Evolutionary conservation across 2,113 vertebrate genomes (phyloP).

Genomic region (Cathartes aura): DNA sequence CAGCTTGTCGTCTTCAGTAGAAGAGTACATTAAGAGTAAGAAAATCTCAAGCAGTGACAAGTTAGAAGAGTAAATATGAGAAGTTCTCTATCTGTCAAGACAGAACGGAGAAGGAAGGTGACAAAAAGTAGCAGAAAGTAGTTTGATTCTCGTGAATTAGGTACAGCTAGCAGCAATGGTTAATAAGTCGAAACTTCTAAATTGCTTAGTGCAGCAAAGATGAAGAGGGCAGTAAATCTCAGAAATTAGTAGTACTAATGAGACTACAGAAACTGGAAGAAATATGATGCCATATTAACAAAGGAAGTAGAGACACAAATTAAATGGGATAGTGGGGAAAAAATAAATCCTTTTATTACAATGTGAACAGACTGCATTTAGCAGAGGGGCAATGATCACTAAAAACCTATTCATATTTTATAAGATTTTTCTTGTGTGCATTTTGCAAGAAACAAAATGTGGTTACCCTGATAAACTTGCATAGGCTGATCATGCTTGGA

Average conservation of each 20-base stretch:
- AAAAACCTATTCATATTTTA: not conserved
- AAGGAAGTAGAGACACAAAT: not conserved
- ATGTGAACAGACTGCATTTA: not conserved
- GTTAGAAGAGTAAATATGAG: not conserved
- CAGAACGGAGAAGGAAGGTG: not conserved
- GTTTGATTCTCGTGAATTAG: not conserved
- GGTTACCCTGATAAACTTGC: not conserved
- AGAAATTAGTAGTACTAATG: not conserved
- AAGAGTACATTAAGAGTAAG: not conserved
- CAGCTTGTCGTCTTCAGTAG: not conserved
- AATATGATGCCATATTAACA: not conserved
- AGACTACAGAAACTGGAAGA: not conserved
- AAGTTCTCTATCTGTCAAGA: not conserved
- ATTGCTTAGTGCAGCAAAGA: not conserved
- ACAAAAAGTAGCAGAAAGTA: not conserved
- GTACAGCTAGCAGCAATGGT: not conserved
- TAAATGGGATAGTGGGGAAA: not conserved
- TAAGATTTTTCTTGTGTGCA: not conserved
- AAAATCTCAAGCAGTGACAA: conserved; percentile 19
- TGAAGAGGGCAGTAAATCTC: not conserved
- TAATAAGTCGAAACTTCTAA: not conserved
- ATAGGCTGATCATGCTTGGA: not conserved
- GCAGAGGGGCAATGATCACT: not conserved
- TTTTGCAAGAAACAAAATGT: not conserved
- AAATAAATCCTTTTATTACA: not conserved